These are phyloP conservation scores for Spinus pinus DNA, from an alignment of 2,797 vertebrate species.

Conservation along the genomic window DNA sequence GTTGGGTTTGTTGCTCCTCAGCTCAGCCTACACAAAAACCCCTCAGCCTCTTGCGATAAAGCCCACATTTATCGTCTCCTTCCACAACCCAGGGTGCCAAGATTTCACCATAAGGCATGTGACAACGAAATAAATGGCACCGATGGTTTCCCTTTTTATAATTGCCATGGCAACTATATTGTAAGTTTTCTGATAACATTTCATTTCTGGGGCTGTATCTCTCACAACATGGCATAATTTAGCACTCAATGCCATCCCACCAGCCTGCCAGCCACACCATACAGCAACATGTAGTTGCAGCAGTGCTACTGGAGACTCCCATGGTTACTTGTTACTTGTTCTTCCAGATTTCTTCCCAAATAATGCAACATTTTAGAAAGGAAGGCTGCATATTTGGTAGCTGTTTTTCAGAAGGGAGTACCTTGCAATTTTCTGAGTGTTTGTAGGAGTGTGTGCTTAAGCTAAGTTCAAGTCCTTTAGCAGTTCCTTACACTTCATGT, in stretches of 20 bases:
- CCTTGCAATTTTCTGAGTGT: not conserved
- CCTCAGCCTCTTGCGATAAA: not conserved
- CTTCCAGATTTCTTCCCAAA: not conserved
- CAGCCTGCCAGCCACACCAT: not conserved
- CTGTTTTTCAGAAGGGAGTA: not conserved
- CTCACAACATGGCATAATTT: not conserved
- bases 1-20: not conserved
- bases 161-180: slow-evolving; percentile 10
- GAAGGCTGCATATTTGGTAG: not conserved
- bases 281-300: not conserved
- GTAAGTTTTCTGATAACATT: not conserved
- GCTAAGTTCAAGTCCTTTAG: not conserved
- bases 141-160: not conserved
- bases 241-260: not conserved
- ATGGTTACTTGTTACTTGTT: not conserved
- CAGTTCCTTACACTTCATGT: not conserved
- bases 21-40: not conserved
- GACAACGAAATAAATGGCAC: not conserved
- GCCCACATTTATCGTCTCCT: not conserved
- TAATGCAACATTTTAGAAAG: not conserved
- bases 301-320: not conserved
- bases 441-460: not conserved
- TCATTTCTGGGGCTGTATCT: not conserved
- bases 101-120: not conserved
- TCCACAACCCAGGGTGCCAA: not conserved